phyloP scores from a whole-genome alignment of 2,113 vertebrate genomes.

The Maccullochella peelii region DNA sequence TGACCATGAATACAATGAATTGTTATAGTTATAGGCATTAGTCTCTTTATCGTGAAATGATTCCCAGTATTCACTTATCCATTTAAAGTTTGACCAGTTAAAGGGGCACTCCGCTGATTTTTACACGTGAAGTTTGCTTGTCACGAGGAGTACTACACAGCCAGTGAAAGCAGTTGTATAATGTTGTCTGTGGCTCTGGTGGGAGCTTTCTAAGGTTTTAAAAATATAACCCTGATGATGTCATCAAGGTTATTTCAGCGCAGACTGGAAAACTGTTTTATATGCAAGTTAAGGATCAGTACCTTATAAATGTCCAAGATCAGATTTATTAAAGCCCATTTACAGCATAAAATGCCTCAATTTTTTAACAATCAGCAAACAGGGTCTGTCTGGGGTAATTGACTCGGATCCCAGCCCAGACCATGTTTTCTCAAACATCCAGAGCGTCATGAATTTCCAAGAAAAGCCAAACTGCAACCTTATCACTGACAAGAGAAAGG shows the following conservation, averaged over 20 bases:
- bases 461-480: not conserved
- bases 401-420: not conserved
- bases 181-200: not conserved
- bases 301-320: not conserved
- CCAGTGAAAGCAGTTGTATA: not conserved
- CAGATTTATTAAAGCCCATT: not conserved
- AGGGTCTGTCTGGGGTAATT: not conserved
- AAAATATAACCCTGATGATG: not conserved
- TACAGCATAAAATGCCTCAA: not conserved
- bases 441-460: conserved; percentile 10
- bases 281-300: not conserved
- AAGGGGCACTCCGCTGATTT: not conserved
- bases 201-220: not conserved
- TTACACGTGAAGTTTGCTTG: not conserved
- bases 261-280: not conserved
- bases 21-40: too few species aligned
- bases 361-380: not conserved
- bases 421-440: conserved; percentile 8
- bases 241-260: not conserved
- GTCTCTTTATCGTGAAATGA: too few species aligned
- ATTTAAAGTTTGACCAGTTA: not conserved
- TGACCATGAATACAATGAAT: not conserved
- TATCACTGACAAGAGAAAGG: not conserved
- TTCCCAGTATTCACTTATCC: too few species aligned
- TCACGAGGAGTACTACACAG: not conserved